Percentiles rank a stretch among this genome's conserved stretches.
These are phyloP conservation scores for Caenorhabditis wallacei DNA, from an alignment of 2,888 invertebrate species.

Conservation along the genomic window DNA sequence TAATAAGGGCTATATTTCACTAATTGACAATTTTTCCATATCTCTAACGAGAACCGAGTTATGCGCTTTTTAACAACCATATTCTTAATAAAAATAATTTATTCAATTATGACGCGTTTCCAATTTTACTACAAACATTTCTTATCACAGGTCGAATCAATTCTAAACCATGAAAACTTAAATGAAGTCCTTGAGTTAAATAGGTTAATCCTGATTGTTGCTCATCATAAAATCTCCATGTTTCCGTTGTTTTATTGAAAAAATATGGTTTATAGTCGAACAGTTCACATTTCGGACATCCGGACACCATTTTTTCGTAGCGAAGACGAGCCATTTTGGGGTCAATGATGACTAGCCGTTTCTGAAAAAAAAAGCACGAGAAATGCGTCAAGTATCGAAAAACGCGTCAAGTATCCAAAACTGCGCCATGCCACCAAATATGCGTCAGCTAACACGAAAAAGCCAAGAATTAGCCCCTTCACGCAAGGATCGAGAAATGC, in stretches of 20 bases:
- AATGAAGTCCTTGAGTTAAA: conserved; percentile 4
- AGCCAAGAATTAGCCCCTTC: too few relatives aligned
- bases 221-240: conserved; percentile 8
- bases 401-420: too few relatives aligned
- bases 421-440: background rate
- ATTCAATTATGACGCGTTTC: background rate
- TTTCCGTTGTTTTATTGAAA: background rate
- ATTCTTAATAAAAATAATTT: background rate
- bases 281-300: conserved; percentile 10
- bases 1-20: too few relatives aligned
- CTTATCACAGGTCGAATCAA: conserved; percentile 4
- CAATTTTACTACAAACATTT: conserved; percentile 10
- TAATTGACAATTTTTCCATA: too few relatives aligned
- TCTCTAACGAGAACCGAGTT: too few relatives aligned
- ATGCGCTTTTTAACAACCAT: background rate
- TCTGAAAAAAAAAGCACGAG: background rate
- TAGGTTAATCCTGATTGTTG: background rate
- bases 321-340: background rate
- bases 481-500: background rate
- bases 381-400: background rate
- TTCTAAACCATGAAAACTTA: conserved; percentile 22
- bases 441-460: too few relatives aligned
- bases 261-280: conserved; percentile 7
- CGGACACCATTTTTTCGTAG: background rate
- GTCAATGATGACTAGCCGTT: background rate